Evolutionary conservation across 2,888 invertebrate genomes (phyloP).

Genomic region (Andrena trimmerana): DNA sequence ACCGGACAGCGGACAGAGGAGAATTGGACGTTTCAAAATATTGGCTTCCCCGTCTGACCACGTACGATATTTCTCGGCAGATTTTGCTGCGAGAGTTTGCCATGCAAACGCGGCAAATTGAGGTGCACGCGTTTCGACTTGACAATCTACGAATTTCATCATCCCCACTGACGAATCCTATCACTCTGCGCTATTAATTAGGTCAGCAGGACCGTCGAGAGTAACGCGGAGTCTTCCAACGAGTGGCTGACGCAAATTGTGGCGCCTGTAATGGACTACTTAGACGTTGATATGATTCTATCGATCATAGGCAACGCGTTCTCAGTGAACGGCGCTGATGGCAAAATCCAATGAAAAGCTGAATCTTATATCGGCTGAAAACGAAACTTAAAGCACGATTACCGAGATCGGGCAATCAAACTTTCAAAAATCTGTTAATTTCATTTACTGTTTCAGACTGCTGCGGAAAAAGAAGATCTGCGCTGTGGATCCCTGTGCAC

Average conservation of each 20-base stretch:
- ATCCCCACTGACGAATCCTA: constrained; percentile 30
- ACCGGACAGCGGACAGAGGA: background rate
- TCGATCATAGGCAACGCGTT: constrained; percentile 41
- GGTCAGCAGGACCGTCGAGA: constrained; percentile 42
- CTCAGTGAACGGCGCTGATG: background rate
- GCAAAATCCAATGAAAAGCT: background rate
- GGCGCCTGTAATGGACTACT: constrained; percentile 53
- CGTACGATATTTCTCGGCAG: background rate
- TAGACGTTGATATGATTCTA: constrained; percentile 49
- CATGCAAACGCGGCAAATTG: constrained; percentile 19
- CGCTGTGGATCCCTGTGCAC: constrained; percentile 15
- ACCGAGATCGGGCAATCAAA: background rate
- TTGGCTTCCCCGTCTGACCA: background rate
- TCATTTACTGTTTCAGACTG: constrained; percentile 30
- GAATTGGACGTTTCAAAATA: background rate
- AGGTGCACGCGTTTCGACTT: constrained; percentile 13
- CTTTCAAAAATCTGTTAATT: constrained; percentile 19
- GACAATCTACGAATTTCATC: constrained; percentile 35
- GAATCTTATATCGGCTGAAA: background rate
- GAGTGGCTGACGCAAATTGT: constrained; percentile 50
- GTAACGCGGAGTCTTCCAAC: constrained; percentile 41
- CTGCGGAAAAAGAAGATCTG: constrained; percentile 20
- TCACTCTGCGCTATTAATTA: constrained; percentile 41
- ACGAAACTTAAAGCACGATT: background rate
- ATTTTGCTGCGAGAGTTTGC: constrained; percentile 1